Conservation (phyloP, 2,113 vertebrate species). For the Siphamia tubifer region DNA sequence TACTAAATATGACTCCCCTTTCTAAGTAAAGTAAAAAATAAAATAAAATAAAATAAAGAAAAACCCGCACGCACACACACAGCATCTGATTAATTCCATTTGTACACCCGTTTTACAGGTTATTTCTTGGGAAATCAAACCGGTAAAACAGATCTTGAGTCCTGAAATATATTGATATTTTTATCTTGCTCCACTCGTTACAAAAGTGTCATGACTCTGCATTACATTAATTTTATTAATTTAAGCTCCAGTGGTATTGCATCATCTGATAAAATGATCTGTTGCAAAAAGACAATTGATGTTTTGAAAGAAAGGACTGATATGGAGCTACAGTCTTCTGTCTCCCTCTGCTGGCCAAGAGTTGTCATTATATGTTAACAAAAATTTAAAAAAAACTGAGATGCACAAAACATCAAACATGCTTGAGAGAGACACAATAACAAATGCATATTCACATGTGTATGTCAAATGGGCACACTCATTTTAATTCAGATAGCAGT, state of each 20-base stretch:
- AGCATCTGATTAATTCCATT: too few relatives aligned
- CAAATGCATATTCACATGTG: neutral
- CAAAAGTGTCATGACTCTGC: neutral
- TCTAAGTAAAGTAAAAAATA: too few relatives aligned
- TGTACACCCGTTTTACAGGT: neutral
- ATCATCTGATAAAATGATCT: neutral
- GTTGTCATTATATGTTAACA: neutral
- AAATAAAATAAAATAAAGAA: too few relatives aligned
- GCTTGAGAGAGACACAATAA: neutral
- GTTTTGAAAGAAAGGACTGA: neutral
- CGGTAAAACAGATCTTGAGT: neutral
- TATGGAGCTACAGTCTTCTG: slow-evolving; percentile 32
- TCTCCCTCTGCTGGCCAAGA: slow-evolving; percentile 63
- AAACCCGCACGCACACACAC: too few relatives aligned
- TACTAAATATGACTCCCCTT: neutral
- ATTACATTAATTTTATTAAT: too few relatives aligned
- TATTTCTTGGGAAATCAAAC: neutral
- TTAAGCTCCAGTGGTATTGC: neutral
- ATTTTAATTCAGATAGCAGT: neutral
- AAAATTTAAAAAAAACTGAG: neutral
- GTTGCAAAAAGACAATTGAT: neutral
- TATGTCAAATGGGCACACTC: neutral
- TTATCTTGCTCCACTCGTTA: neutral
- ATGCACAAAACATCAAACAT: neutral
- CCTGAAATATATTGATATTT: neutral